Percentiles rank a stretch among this genome's conserved stretches.
Conservation (phyloP, 37 sponge, comb jelly and placozoan genomes). For the Halisarca cf. caerulea region DNA sequence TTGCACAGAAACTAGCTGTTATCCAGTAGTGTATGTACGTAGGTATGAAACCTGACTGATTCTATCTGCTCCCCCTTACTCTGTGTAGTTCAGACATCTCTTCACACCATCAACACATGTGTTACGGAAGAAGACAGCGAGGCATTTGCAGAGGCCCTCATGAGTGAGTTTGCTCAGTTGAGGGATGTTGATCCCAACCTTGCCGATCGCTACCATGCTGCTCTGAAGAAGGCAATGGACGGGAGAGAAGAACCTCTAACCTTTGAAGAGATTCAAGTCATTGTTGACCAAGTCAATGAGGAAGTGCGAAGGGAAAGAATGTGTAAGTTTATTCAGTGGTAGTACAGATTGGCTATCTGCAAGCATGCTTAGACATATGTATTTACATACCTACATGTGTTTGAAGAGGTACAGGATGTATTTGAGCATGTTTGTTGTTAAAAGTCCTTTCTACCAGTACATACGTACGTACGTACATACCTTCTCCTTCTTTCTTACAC, state of each 20-base stretch:
- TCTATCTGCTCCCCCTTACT: too few relatives aligned
- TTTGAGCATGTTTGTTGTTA: background rate
- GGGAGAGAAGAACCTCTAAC: slow-evolving; percentile 57
- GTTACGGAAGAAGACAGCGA: slow-evolving; percentile 28
- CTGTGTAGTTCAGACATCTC: slow-evolving; percentile 6
- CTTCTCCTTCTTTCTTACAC: too few relatives aligned
- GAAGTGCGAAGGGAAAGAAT: slow-evolving; percentile 56
- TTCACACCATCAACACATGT: slow-evolving; percentile 25
- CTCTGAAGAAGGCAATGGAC: slow-evolving; percentile 39
- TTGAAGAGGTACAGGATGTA: too few relatives aligned
- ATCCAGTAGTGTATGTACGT: too few relatives aligned
- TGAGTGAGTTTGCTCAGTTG: slow-evolving; percentile 37
- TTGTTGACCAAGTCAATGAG: slow-evolving; percentile 73
- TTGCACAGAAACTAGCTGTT: too few relatives aligned
- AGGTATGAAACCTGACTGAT: too few relatives aligned
- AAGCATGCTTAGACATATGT: background rate
- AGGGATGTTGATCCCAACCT: slow-evolving; percentile 45
- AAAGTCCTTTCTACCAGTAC: too few relatives aligned
- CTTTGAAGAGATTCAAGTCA: slow-evolving; percentile 62
- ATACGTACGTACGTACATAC: too few relatives aligned
- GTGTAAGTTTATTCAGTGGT: slow-evolving; percentile 50
- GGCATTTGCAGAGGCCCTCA: slow-evolving; percentile 36
- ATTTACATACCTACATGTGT: background rate
- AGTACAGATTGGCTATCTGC: background rate
- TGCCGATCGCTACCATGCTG: slow-evolving; percentile 52